These are phyloP conservation scores for Hormaphis cornu DNA, from an alignment of 1,140 invertebrate species.

Conservation along the genomic window DNA sequence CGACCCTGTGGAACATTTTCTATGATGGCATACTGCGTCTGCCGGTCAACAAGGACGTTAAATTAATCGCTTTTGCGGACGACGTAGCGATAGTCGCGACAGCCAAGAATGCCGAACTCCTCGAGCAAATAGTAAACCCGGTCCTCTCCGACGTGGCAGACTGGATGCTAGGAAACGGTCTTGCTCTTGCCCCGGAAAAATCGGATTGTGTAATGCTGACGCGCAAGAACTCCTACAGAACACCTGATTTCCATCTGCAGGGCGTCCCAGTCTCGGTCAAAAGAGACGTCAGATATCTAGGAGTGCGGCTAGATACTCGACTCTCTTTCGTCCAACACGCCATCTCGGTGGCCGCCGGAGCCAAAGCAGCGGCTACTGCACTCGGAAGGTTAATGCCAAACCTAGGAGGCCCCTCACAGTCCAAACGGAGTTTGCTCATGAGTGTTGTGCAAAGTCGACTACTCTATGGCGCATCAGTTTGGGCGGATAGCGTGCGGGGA, in stretches of 20 bases:
- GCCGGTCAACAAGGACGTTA: neutral
- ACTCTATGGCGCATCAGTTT: slow-evolving; percentile 42
- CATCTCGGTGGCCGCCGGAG: neutral
- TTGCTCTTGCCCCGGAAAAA: neutral
- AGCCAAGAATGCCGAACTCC: neutral
- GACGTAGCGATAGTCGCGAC: neutral
- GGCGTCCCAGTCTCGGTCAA: neutral
- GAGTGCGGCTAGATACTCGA: neutral
- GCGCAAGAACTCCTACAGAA: neutral
- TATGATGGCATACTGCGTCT: neutral
- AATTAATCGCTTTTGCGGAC: slow-evolving; percentile 4
- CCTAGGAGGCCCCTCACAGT: slow-evolving; percentile 42
- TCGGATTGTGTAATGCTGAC: neutral
- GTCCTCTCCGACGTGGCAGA: neutral
- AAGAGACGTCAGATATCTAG: neutral
- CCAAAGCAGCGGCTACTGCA: slow-evolving; percentile 37
- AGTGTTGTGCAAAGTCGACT: slow-evolving; percentile 7
- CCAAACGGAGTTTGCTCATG: slow-evolving; percentile 39
- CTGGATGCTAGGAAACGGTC: neutral
- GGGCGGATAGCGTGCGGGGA: slow-evolving; percentile 47
- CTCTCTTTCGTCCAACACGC: neutral
- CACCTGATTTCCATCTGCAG: neutral
- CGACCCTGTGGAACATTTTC: neutral
- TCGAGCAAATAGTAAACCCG: neutral
- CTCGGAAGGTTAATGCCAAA: slow-evolving; percentile 37